Evolutionary conservation across 2,113 vertebrate species (phyloP).

Genomic region (Pandion haliaetus): DNA sequence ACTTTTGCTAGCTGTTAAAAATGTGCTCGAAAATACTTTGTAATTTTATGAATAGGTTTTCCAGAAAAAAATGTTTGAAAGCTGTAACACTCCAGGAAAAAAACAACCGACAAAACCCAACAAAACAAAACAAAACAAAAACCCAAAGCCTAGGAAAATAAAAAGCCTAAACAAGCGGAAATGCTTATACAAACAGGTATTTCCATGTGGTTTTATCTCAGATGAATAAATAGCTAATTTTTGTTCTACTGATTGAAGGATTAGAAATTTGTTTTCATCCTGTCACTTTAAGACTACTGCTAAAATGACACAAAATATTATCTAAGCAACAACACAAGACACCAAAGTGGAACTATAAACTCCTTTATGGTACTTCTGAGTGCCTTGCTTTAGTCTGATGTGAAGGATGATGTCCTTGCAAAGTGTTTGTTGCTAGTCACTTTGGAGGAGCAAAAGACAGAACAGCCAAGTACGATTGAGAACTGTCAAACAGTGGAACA

Average conservation of each 20-base stretch:
- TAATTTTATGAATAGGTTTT: not conserved
- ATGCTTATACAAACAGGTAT: not conserved
- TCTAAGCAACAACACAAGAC: not conserved
- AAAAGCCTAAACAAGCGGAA: not conserved
- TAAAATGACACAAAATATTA: not conserved
- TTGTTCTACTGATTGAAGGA: not conserved
- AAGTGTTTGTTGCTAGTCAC: not conserved
- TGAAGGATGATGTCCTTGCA: constrained; percentile 17
- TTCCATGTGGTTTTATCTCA: not conserved
- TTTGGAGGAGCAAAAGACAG: not conserved
- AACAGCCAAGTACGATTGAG: not conserved
- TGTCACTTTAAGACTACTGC: not conserved
- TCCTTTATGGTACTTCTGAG: not conserved
- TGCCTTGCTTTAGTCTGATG: not conserved
- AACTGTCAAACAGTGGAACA: constrained; percentile 27
- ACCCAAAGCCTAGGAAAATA: not conserved
- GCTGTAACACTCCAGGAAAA: fast-evolving
- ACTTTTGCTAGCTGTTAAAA: not conserved
- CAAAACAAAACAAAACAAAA: not conserved
- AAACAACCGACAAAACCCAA: not conserved
- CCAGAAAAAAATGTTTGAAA: not conserved
- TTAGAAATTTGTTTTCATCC: not conserved
- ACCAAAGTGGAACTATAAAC: not conserved
- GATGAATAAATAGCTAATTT: not conserved
- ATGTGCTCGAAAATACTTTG: not conserved